Base-by-base conservation (phyloP, 2,888 invertebrate species). In the Lasioglossum leucozonium region DNA sequence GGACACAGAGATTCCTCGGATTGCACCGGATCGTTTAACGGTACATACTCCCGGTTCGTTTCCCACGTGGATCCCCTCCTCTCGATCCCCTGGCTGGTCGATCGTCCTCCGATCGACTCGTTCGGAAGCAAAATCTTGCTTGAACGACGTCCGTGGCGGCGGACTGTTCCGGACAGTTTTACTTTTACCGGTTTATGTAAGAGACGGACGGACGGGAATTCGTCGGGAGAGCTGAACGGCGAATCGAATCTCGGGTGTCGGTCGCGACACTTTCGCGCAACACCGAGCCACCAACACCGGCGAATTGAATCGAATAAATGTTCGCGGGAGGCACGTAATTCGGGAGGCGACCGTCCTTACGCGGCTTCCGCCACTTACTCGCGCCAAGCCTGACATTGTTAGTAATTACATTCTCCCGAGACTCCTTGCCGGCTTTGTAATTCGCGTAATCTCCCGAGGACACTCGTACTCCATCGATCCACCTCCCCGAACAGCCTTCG, bases 121-220 rank as follows among this genome's bases (percentile, higher is more conserved):
- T n/a, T 2, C 18, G 42, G 71, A 72, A 51, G 40, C 69, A 77
- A 72, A 73, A 67, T 67, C 67, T 42, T 13, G 51, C 11, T 55
- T 44, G 22, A 51, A n/a, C 62, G 44, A n/a, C 22, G n/a, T 51
- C 22, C 22, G 8, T 22, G 22, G 10, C 10, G 22, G 51, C n/a
- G 22, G 51, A 51, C 51, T n/a, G 22, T 51, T 10, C 51, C 51
- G 51, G 51, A 51, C 51, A 10, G 51, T n/a, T 51, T 34, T 10
- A 69, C 82, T 84, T 81, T 82, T 82, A 72, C 73, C 69, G 22
- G 34, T 84, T 84, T 84, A 84, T 44, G 71, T 84, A 84, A 84
- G 58, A 58, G 77, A 65, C 65, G 6, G 74, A 82, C 71, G 77
- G 73, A 77, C 72, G 62, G 34, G 74, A 82, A 74, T 78, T 74